phyloP scores from a whole-genome alignment of 2,888 invertebrate species.

The Tetropium fuscum region DNA sequence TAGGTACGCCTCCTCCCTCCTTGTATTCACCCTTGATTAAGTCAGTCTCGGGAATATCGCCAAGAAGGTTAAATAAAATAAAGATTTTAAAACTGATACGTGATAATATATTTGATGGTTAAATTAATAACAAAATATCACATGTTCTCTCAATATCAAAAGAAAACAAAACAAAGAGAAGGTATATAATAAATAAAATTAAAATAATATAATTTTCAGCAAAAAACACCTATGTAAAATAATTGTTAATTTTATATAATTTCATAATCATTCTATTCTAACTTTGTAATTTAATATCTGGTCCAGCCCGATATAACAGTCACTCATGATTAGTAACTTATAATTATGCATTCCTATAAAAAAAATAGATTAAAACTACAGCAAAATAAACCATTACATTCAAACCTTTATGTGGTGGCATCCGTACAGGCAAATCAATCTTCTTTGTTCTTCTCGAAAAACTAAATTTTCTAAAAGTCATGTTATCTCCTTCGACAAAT shows the following conservation, averaged over 20 bases:
- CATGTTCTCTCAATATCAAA: too few relatives aligned
- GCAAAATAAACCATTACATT: neutral
- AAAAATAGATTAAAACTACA: slow-evolving; percentile 17
- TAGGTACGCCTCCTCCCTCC: too few relatives aligned
- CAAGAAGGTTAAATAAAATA: too few relatives aligned
- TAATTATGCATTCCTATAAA: slow-evolving; percentile 79
- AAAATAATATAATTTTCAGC: slow-evolving; percentile 1
- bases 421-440: slow-evolving; percentile 71
- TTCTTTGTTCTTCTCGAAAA: slow-evolving; percentile 62
- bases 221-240: too few relatives aligned
- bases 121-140: too few relatives aligned
- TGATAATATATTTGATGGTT: too few relatives aligned
- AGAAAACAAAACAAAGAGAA: too few relatives aligned
- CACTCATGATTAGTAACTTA: slow-evolving; percentile 89
- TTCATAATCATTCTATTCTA: slow-evolving; percentile 35
- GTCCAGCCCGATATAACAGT: slow-evolving; percentile 93
- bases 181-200: neutral
- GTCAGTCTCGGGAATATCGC: too few relatives aligned
- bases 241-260: too few relatives aligned
- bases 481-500: slow-evolving; percentile 77
- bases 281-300: slow-evolving; percentile 76
- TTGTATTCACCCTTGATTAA: too few relatives aligned
- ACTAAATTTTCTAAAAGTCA: slow-evolving; percentile 87
- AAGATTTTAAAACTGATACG: too few relatives aligned
- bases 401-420: slow-evolving; percentile 69